A percentile compares a stretch with the other conserved stretches of the same genome.
Evolutionary conservation across 1,140 invertebrate species (phyloP).

Genomic region (Steinernema khuongi): DNA sequence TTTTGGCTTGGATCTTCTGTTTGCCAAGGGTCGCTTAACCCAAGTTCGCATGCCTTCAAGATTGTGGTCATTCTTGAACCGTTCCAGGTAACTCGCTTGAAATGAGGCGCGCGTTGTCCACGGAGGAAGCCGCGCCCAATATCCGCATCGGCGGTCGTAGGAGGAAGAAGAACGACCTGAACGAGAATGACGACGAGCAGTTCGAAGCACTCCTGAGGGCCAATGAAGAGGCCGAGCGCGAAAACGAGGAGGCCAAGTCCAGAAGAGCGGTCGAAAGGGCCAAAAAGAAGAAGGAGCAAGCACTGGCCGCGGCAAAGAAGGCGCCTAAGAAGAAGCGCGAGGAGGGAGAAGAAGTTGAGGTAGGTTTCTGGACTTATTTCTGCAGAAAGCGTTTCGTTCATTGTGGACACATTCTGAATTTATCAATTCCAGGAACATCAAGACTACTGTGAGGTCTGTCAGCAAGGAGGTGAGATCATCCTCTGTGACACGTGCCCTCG

Average conservation of each 20-base stretch:
- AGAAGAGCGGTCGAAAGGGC: no score
- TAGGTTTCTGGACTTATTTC: no score
- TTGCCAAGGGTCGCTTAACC: no score
- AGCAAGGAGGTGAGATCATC: conserved; percentile 99
- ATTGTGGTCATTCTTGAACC: no score
- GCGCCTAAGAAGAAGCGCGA: conserved; percentile 21
- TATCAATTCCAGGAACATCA: conserved; percentile 90
- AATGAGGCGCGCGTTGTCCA: no score
- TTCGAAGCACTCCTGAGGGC: conserved; percentile 35
- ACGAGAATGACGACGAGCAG: conserved; percentile 29
- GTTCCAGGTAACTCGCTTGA: no score
- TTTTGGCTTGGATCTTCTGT: no score
- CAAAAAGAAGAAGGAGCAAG: conserved; percentile 26
- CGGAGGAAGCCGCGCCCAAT: conserved; percentile 35
- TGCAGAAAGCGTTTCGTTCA: no score
- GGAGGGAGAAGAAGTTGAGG: conserved; percentile 27
- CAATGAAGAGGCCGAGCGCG: conserved; percentile 32
- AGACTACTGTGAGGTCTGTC: conserved; percentile 99
- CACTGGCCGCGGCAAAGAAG: conserved; percentile 25
- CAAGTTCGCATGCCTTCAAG: no score
- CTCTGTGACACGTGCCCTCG: conserved; percentile 97
- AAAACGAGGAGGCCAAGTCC: no score
- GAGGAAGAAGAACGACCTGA: conserved; percentile 21
- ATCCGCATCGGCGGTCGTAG: conserved; percentile 31
- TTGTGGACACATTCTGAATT: no score